These are phyloP conservation scores for Catocala nupta DNA, from an alignment of 2,888 invertebrate species.

Conservation along the genomic window DNA sequence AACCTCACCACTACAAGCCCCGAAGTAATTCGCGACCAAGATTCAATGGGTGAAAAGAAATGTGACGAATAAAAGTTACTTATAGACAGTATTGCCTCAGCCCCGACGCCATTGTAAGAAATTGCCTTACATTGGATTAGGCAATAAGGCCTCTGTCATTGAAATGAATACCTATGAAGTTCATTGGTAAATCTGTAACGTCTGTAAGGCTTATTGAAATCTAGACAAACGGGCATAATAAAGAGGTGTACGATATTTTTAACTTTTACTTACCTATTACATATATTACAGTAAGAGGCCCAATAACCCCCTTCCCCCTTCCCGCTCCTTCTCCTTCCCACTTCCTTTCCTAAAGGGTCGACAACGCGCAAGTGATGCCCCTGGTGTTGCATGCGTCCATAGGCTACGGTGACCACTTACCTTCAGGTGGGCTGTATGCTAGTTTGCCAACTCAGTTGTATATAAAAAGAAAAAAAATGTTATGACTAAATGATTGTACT, in stretches of 20 bases:
- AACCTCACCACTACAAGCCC: neutral
- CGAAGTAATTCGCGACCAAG: constrained; percentile 7
- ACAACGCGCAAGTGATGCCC: too few species aligned
- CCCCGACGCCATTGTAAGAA: constrained; percentile 27
- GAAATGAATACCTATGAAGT: constrained; percentile 24
- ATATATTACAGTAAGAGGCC: too few species aligned
- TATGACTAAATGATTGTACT: too few species aligned
- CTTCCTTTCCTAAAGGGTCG: too few species aligned
- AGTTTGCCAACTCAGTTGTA: too few species aligned
- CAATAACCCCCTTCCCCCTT: too few species aligned
- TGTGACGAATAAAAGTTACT: constrained; percentile 29
- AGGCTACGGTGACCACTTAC: too few species aligned
- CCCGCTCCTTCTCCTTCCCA: too few species aligned
- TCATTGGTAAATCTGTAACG: constrained; percentile 22
- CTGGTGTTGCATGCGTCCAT: too few species aligned
- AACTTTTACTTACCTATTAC: too few species aligned
- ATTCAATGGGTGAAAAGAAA: constrained; percentile 13
- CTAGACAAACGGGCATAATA: constrained; percentile 21
- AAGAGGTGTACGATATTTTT: neutral
- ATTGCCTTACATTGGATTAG: constrained; percentile 30
- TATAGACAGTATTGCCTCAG: constrained; percentile 31
- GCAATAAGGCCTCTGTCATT: constrained; percentile 23
- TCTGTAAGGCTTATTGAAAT: constrained; percentile 24
- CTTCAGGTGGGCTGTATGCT: too few species aligned
- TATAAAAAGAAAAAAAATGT: too few species aligned